phyloP scores from a whole-genome alignment of 2,797 vertebrate species.

The Hydrocynus forskahlii region DNA sequence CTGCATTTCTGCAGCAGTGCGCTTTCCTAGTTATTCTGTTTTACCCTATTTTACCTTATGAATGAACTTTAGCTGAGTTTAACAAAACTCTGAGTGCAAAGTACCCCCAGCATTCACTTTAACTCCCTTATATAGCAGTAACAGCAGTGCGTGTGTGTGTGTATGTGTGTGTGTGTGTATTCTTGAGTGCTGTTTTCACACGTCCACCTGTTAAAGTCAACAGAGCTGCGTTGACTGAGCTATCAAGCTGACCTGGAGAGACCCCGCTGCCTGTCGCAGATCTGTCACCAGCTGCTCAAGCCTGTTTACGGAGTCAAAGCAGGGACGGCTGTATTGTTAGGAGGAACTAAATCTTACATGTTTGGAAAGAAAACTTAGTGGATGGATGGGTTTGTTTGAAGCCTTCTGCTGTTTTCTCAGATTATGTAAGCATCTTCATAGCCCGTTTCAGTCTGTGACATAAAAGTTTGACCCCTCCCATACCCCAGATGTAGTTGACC shows the following conservation, averaged over 20 bases:
- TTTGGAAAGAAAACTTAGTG: constrained; percentile 7
- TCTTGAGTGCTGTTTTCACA: not conserved
- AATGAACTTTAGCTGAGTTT: too few species aligned
- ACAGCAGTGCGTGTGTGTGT: too few species aligned
- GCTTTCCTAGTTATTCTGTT: too few species aligned
- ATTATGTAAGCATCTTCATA: not conserved
- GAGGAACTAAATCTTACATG: not conserved
- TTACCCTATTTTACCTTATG: too few species aligned
- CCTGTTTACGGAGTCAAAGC: not conserved
- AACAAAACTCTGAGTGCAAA: too few species aligned
- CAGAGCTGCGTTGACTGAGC: constrained; percentile 11
- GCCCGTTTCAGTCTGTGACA: not conserved
- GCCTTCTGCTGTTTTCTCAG: not conserved
- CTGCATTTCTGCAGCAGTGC: too few species aligned
- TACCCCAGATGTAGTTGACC: not conserved
- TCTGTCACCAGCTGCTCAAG: constrained; percentile 18
- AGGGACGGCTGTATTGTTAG: not conserved
- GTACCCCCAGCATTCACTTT: too few species aligned
- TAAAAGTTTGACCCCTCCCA: not conserved
- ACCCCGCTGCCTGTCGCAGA: not conserved
- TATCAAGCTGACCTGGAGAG: not conserved
- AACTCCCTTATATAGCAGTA: too few species aligned
- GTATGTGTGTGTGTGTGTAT: too few species aligned
- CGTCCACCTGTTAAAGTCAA: constrained; percentile 9
- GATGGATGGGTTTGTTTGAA: constrained; percentile 5